Percentiles rank a stretch among this genome's conserved stretches.
phyloP scores from a whole-genome alignment of 2,888 invertebrate species.

The Parapristionchus giblindavisi region DNA sequence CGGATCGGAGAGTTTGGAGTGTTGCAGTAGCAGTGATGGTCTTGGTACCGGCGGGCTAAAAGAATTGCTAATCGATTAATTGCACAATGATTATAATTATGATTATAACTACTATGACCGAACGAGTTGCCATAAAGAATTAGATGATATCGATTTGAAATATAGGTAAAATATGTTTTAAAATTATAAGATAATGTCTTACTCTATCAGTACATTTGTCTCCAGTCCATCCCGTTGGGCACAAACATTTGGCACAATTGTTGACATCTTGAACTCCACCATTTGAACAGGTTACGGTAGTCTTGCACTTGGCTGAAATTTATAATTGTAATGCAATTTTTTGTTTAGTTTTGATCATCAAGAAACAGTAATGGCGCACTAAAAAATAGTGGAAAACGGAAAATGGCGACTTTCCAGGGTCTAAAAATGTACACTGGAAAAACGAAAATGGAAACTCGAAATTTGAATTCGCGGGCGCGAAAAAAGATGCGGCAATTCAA shows the following conservation, averaged over 20 bases:
- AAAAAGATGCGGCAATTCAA: too few species aligned
- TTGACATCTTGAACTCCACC: constrained; percentile 21
- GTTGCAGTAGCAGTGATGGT: not conserved
- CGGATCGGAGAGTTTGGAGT: not conserved
- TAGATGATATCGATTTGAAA: too few species aligned
- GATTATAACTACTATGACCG: too few species aligned
- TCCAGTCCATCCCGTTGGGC: constrained; percentile 24
- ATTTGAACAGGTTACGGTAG: constrained; percentile 12
- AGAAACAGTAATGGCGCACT: not conserved
- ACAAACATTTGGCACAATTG: constrained; percentile 15
- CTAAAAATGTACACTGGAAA: too few species aligned
- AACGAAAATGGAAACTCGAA: too few species aligned
- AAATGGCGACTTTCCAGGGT: too few species aligned
- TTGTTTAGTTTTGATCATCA: not conserved
- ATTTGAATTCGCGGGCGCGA: too few species aligned
- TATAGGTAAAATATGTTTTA: too few species aligned
- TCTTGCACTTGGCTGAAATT: constrained; percentile 14
- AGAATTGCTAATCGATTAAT: too few species aligned
- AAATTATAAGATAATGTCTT: not conserved
- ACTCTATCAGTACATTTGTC: not conserved
- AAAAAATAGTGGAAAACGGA: not conserved
- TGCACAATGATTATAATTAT: too few species aligned
- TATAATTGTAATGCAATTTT: too few species aligned
- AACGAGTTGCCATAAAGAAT: too few species aligned
- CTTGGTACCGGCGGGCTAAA: not conserved